A percentile compares a stretch with the other conserved stretches of the same genome.
Evolutionary conservation across 30 jellyfish, hydroid and myxozoan genomes (phyloP).

Genomic region (Aurelia sp.): DNA sequence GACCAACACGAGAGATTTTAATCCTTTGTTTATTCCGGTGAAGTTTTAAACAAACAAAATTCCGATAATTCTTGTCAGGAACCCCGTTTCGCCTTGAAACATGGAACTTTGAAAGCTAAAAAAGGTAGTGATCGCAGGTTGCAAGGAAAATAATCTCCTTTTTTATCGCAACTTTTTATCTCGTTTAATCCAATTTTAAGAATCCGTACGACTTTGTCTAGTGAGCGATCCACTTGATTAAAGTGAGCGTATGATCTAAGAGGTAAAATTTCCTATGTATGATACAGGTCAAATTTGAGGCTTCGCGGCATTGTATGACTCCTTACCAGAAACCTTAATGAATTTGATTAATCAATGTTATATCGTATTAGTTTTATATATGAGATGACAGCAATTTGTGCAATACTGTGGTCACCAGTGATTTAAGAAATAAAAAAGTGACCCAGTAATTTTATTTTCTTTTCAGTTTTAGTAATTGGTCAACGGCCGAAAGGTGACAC

Average conservation of each 20-base stretch:
- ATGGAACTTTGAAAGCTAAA: too few species aligned
- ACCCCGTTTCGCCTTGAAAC: conserved; percentile 6
- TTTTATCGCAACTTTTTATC: conserved; percentile 49
- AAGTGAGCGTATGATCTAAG: conserved; percentile 38
- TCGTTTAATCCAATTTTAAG: conserved; percentile 57
- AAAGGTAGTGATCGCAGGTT: conserved; percentile 16
- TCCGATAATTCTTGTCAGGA: conserved; percentile 19
- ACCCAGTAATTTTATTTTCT: conserved; percentile 27
- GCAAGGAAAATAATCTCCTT: conserved; percentile 26
- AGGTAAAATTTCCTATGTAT: conserved; percentile 38
- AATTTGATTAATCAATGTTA: conserved; percentile 47
- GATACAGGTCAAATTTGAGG: conserved; percentile 47
- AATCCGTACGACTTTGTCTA: conserved; percentile 21
- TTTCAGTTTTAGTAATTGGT: too few species aligned
- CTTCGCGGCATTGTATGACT: conserved; percentile 45
- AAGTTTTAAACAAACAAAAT: conserved; percentile 7
- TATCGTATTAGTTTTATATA: conserved; percentile 22
- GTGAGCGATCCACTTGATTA: conserved; percentile 61
- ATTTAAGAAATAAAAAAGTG: conserved; percentile 17
- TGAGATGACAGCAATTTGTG: conserved; percentile 27
- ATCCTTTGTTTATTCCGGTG: conserved; percentile 48
- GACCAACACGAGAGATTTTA: conserved; percentile 3
- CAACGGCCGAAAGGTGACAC: not conserved
- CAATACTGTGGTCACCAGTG: conserved; percentile 38
- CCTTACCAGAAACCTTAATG: conserved; percentile 38